Evolutionary conservation across 2,113 vertebrate genomes (phyloP).

Genomic region (Apteryx mantelli): DNA sequence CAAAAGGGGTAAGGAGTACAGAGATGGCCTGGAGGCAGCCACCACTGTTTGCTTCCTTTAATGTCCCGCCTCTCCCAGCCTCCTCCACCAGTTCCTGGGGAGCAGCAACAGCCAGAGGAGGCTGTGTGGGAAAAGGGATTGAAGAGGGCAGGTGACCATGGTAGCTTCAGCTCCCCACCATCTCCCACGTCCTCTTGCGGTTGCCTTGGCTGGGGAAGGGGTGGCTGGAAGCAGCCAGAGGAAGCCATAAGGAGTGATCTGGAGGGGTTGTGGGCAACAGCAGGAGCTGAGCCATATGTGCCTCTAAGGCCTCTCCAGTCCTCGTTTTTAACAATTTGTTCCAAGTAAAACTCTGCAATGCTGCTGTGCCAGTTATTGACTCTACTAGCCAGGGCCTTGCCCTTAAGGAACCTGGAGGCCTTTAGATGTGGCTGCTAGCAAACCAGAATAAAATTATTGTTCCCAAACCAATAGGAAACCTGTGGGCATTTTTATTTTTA

Average conservation of each 20-base stretch:
- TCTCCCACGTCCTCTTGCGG: not conserved
- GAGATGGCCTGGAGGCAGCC: not conserved
- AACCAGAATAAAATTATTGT: not conserved
- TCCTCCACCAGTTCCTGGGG: not conserved
- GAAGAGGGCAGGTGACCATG: not conserved
- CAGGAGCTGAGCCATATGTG: not conserved
- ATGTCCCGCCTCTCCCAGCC: not conserved
- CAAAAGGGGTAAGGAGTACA: not conserved
- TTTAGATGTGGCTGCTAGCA: not conserved
- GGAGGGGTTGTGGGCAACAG: not conserved
- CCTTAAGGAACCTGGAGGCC: not conserved
- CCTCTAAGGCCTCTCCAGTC: not conserved
- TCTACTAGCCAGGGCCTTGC: not conserved
- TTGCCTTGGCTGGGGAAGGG: not conserved
- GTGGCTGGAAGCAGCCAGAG: not conserved
- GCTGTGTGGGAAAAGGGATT: not conserved
- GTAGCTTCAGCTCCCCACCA: not conserved
- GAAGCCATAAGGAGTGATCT: not conserved
- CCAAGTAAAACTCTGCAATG: not conserved
- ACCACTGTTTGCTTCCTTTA: not conserved
- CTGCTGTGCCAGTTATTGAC: not conserved
- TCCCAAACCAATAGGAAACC: not conserved
- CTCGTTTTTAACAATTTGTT: not conserved
- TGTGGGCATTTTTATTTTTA: fast-evolving
- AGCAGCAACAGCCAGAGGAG: not conserved